These are phyloP conservation scores for Drosophila mauritiana DNA, from an alignment of 1,140 invertebrate species.

Conservation along the genomic window DNA sequence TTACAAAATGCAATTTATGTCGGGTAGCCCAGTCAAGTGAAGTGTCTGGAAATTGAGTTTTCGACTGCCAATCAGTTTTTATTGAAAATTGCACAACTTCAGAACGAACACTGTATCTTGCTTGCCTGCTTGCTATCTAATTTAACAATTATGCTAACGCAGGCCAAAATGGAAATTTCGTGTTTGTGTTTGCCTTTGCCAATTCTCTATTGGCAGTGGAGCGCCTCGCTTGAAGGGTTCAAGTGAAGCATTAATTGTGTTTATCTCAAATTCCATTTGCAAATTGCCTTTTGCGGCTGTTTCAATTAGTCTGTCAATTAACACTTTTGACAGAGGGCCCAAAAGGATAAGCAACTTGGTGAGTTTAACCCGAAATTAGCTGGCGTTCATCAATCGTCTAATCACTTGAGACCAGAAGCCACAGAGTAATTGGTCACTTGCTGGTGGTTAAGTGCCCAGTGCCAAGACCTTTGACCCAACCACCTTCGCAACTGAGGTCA, in stretches of 20 bases:
- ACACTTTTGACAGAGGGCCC: slow-evolving; percentile 25
- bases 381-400: slow-evolving; percentile 29
- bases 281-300: slow-evolving; percentile 52
- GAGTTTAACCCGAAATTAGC: slow-evolving; percentile 22
- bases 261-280: slow-evolving; percentile 66
- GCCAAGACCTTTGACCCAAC: background rate
- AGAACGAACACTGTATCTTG: slow-evolving; percentile 15
- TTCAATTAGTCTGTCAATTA: slow-evolving; percentile 55
- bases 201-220: slow-evolving; percentile 21
- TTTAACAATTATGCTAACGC: slow-evolving; percentile 45
- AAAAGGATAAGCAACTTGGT: background rate
- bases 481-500: background rate
- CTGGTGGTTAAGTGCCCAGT: background rate
- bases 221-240: slow-evolving; percentile 1
- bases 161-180: slow-evolving; percentile 53
- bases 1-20: slow-evolving; percentile 50
- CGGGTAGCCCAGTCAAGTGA: slow-evolving; percentile 10
- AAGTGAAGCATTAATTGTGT: slow-evolving; percentile 65
- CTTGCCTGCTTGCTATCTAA: background rate
- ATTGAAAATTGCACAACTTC: slow-evolving; percentile 6
- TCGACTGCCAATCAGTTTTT: slow-evolving; percentile 14
- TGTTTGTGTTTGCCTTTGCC: slow-evolving; percentile 48
- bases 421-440: slow-evolving; percentile 1
- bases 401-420: slow-evolving; percentile 19
- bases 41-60: slow-evolving; percentile 9